Base-by-base conservation (phyloP, 2,888 invertebrate genomes). In the Sympetrum striolatum region DNA sequence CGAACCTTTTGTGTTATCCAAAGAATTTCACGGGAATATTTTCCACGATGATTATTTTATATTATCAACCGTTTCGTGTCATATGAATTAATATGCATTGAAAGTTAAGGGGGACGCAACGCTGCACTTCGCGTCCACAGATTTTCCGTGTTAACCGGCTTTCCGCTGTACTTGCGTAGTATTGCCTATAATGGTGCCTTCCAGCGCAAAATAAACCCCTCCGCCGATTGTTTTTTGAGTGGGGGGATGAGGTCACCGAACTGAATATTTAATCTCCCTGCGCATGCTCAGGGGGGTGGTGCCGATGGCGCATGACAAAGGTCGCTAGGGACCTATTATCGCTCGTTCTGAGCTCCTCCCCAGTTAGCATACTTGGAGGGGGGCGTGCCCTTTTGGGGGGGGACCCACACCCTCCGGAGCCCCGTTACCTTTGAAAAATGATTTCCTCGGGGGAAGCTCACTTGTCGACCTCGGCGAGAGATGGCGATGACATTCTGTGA, bases 261-360 rank as follows among this genome's bases (percentile, higher is more conserved):
- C 81, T 82, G 81, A 82, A 44, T 44, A 53, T 82, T 82, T 53
- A 82, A 82, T 82, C 48, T 48, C 25, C 48, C 81, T 5, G 44
- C 44, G 81, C 39, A 44, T 12, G 81, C 81, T 25, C 25, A 1
- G 64, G 64, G 64, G 64, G 64, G 64, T 60, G 60, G 60, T 60
- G 60, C 60, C 18, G 44, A 44, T 22, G 44, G 44, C 44, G 22
- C 81, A 44, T n/a, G 44, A 39, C 44, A 81, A n/a, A 81, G 81
- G 44, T 81, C 81, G 44, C 39, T 81, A 44, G 39, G 39, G 81
- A 44, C 39, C 25, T 44, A 81, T 81, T 81, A 44, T 44, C 81
- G 81, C 81, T 25, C 44, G 39, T 39, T 44, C n/a, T 6, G 44
- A 14, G 39, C 10, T n/a, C 81, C 44, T 81, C 37, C 39, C 81